Base-by-base conservation (phyloP, 1,140 invertebrate species). In the Plutomurus gul region DNA sequence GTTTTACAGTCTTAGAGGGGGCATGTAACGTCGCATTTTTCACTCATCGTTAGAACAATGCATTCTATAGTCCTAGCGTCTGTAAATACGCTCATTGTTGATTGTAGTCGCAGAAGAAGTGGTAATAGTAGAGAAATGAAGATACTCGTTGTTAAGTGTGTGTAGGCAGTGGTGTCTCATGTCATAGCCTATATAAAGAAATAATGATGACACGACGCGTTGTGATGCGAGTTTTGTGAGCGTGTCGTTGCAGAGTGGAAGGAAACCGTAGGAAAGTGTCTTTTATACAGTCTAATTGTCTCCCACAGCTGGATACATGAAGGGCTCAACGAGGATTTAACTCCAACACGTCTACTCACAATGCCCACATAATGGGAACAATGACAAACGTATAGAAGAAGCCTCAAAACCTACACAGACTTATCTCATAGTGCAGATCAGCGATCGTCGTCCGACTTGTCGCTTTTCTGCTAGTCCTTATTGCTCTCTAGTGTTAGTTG, bases 171-270 rank as follows among this genome's bases (percentile, higher is more conserved):
- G n/a, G n/a, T n/a, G n/a, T n/a, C n/a, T n/a, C n/a, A n/a, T n/a
- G n/a, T n/a, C n/a, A n/a, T n/a, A n/a, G n/a, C n/a, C n/a, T n/a
- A 36, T 43, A 46, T 76, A 30, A 40, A 30, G 36, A 77, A 77
- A 77, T 77, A 77, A 77, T 78, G 40, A 78, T 74, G 37, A 79
- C 46, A 79, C 74, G 72, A 75, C 72, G 75, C 72, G 71, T 79
- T 75, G 70, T 25, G 56, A 65, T 65, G 56, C 33, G 51, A 27
- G n/a, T n/a, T n/a, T n/a, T 60, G 51, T 72, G 72, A 79, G 70
- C 78, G 78, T 79, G 78, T 79, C 77, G 65, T 30, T 70, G 65
- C n/a, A 72, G 73, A 78, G 65, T 56, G 37, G 47, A 33, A 47
- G 60, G 39, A 40, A 78, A 70, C 70, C 70, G 25, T 40, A 72